Evolutionary conservation across 2,797 vertebrate genomes (phyloP), one percentile per base, ranked within the genome.

Genomic region (Glossophaga mutica): DNA sequence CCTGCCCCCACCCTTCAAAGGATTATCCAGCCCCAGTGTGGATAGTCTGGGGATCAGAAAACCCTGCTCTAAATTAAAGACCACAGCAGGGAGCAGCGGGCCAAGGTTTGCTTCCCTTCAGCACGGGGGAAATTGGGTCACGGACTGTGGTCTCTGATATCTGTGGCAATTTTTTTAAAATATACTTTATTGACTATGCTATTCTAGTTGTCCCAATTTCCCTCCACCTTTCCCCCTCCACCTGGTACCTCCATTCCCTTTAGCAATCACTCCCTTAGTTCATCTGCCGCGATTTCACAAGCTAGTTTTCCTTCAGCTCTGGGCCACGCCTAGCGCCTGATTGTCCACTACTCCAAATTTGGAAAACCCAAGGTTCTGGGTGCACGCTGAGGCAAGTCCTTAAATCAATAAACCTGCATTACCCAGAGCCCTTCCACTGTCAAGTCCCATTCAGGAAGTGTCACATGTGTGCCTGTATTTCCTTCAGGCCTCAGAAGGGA

Each of bases 81-180:
- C 44, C 46, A 5, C 19, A 1, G 39, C 22, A 67, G 74, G 12
- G 34, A 44, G 16, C n/a, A 9, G 62, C 19, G 39, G 29, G 4
- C 52, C 9, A 10, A 1, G 21, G 9, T 39, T 46, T 16, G 7
- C 57, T 52, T 85, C 59, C 10, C 0, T 19, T 24, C 8, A 67
- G 12, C 65, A 1, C 39, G 1, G 1, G n/a, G 76, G 26, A 46
- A 55, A 34, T 19, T 16, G 34, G 42, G 0, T 29, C 26, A 0
- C 2, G 37, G 6, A 7, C 12, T 8, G 12, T 18, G 48, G 15
- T 18, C 37, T 90, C 57, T 70, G 29, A 3, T 16, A 4, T 8
- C 39, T 37, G 71, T 59, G 37, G 12, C 39, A 3, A 18, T 32
- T 65, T 44, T 34, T 65, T 14, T 6, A 65, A 62, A n/a, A n/a